A percentile compares a stretch with the other conserved stretches of the same genome.
Conservation (phyloP, 2,113 vertebrate species). For the Periophthalmodon schlosseri region DNA sequence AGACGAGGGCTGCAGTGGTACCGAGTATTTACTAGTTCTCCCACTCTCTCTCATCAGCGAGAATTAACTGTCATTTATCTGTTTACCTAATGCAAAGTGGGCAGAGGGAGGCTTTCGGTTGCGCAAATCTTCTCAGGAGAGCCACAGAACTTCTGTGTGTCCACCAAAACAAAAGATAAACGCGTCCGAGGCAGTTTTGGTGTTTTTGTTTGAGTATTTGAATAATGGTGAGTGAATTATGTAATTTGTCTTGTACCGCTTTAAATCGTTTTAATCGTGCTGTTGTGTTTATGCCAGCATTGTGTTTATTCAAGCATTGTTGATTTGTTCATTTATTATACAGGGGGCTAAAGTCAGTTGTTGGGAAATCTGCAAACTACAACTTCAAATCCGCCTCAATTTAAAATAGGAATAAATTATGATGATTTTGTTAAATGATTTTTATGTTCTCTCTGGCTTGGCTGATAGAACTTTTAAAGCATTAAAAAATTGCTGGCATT, state of each 20-base stretch:
- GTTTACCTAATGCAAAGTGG: slow-evolving; percentile 51
- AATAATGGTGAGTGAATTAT: background rate
- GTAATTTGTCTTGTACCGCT: background rate
- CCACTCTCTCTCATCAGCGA: slow-evolving; percentile 60
- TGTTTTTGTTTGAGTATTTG: background rate
- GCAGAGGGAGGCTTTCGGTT: slow-evolving; percentile 31
- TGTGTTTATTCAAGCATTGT: too few relatives aligned
- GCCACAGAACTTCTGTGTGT: background rate
- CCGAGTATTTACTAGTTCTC: slow-evolving; percentile 55
- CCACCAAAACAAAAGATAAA: slow-evolving; percentile 1
- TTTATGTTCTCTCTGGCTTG: too few relatives aligned
- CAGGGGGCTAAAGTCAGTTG: too few relatives aligned
- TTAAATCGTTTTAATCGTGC: too few relatives aligned
- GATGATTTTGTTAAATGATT: too few relatives aligned
- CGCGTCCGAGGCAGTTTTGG: background rate
- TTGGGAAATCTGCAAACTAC: too few relatives aligned
- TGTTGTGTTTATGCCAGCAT: too few relatives aligned
- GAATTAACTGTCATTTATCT: slow-evolving; percentile 68
- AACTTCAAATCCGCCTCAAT: too few relatives aligned
- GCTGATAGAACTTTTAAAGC: too few relatives aligned
- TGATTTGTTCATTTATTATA: too few relatives aligned
- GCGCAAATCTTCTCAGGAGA: background rate
- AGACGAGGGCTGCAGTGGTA: slow-evolving; percentile 43
- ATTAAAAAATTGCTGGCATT: too few relatives aligned
- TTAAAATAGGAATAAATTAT: too few relatives aligned